Evolutionary conservation across 2,888 invertebrate genomes (phyloP).

Genomic region (Phengaris arion): DNA sequence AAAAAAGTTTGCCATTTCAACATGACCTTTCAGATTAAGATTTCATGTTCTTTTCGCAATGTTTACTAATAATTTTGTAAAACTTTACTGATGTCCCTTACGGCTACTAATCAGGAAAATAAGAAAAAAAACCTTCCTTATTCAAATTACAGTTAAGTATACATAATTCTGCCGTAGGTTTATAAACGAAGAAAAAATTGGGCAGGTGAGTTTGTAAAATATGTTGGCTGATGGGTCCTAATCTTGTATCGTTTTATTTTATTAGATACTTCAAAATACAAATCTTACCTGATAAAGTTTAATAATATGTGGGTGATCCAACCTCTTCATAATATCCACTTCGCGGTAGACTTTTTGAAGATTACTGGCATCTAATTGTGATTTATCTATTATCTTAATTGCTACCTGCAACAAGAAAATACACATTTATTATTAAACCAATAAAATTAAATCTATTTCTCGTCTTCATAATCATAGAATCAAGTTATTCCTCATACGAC

Average conservation of each 20-base stretch:
- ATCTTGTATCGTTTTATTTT: neutral
- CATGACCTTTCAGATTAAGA: neutral
- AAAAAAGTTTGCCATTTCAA: neutral
- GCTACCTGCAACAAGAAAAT: constrained; percentile 87
- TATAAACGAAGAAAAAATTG: too few species aligned
- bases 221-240: neutral
- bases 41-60: constrained; percentile 1
- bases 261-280: neutral
- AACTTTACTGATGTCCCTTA: neutral
- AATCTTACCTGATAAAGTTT: constrained; percentile 93
- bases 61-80: neutral
- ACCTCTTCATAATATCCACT: constrained; percentile 97
- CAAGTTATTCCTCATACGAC: too few species aligned
- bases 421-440: neutral
- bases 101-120: neutral
- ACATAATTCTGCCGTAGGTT: neutral
- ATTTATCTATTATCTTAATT: constrained; percentile 97
- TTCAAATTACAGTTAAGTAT: neutral
- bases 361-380: constrained; percentile 93
- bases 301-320: constrained; percentile 98
- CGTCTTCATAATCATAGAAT: too few species aligned
- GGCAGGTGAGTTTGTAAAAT: too few species aligned
- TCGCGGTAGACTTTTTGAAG: constrained; percentile 97
- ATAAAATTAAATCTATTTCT: too few species aligned
- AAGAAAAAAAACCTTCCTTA: neutral